Base-by-base conservation (phyloP, 2,113 vertebrate species). In the Seriola quinqueradiata region DNA sequence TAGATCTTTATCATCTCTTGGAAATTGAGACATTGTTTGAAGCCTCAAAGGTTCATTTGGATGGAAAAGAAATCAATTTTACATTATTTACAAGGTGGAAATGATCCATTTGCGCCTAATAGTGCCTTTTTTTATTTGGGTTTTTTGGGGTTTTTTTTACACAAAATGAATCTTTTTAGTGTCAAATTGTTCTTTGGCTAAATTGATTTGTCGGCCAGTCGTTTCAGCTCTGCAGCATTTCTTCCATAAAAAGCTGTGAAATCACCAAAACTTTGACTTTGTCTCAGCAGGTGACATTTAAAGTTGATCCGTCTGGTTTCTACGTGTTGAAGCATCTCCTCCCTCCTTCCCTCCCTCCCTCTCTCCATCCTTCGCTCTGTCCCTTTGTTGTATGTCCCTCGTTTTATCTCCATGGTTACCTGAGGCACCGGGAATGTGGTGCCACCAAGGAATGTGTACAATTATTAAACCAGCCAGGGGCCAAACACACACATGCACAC, bases 381-480 rank as follows among this genome's bases (percentile, higher is more conserved):
- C 77, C 77, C 42, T 61, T 84, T 84, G 82, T 80, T 82, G 40
- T 79, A 57, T 58, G 77, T 64, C 77, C 78, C 72, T 34, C n/a
- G 12, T 82, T 89, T 85, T 89, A 89, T 95, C 79, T 75, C 90
- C 85, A 92, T 92, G 90, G 88, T 75, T 89, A 93, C 92, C 85
- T 82, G 85, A 83, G 81, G 89, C 64, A 77, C 82, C 16, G 64
- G 82, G 90, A 93, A 92, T 94, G 92, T 76, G 84, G 83, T 76
- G 85, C 83, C 88, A 90, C 76, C 48, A 21, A 92, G 87, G 93
- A 93, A 92, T 93, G 84, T 89, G 91, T 90, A 28, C 90, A 93
- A 93, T 95, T 88, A 95, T 95, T 94, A 94, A 94, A 76, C 92
- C 84, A 82, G 80, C 57, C 54, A 77, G 85, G 74, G 50, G 83